Evolutionary conservation across 1,140 invertebrate genomes (phyloP).

Genomic region (Drosophila sechellia): DNA sequence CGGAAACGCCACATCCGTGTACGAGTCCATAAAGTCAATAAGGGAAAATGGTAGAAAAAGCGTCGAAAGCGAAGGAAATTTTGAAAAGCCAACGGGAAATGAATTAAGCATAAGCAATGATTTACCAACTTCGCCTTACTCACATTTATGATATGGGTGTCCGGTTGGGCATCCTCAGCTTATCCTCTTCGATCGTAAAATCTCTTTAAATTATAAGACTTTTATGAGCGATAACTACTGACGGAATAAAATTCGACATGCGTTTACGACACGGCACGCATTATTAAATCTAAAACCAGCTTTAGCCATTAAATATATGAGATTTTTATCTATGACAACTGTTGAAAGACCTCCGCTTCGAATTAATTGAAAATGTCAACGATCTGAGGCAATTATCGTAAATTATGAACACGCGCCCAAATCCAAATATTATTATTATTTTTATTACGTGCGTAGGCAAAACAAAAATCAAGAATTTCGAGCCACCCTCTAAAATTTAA

Average conservation of each 20-base stretch:
- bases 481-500: constrained; percentile 37
- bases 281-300: constrained; percentile 7
- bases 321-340: constrained; percentile 13
- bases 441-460: constrained; percentile 68
- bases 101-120: constrained; percentile 77
- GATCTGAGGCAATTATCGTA: constrained; percentile 74
- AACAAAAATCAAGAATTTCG: constrained; percentile 37
- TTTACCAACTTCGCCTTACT: constrained; percentile 52
- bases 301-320: constrained; percentile 10
- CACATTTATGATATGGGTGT: constrained; percentile 51
- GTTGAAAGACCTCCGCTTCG: constrained; percentile 5
- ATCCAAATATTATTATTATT: constrained; percentile 78
- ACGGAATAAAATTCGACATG: not conserved
- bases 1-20: constrained; percentile 74
- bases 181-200: constrained; percentile 15
- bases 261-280: constrained; percentile 11
- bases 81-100: constrained; percentile 71
- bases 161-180: constrained; percentile 9
- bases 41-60: constrained; percentile 44
- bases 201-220: constrained; percentile 7
- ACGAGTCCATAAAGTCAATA: constrained; percentile 52
- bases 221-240: constrained; percentile 14
- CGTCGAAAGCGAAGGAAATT: constrained; percentile 43
- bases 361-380: constrained; percentile 76
- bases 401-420: constrained; percentile 66